Percentiles rank a stretch among this genome's conserved stretches.
Evolutionary conservation across 2,797 vertebrate genomes (phyloP).

Genomic region (Australoheros facetus): DNA sequence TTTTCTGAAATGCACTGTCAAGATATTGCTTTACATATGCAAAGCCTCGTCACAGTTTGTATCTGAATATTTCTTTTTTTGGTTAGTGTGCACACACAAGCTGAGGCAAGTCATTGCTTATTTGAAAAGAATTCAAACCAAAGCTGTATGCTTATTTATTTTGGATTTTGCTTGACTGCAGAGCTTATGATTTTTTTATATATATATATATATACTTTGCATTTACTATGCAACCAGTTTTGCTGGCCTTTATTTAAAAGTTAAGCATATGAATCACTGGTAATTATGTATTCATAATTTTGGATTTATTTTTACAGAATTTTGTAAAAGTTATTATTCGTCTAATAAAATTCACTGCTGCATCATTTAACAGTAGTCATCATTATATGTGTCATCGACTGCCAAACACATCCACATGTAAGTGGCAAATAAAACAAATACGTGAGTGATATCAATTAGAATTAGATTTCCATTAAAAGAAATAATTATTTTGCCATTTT

Average conservation of each 20-base stretch:
- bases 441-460: background rate
- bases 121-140: constrained; percentile 51
- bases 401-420: background rate
- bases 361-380: background rate
- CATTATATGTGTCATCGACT: background rate
- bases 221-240: constrained; percentile 23
- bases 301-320: constrained; percentile 36
- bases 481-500: background rate
- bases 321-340: constrained; percentile 52
- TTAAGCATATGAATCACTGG: constrained; percentile 20
- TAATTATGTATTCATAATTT: constrained; percentile 47
- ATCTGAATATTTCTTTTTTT: constrained; percentile 11
- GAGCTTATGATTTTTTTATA: constrained; percentile 20
- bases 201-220: constrained; percentile 40
- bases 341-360: constrained; percentile 57
- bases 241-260: constrained; percentile 41
- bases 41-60: constrained; percentile 18
- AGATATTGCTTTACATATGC: constrained; percentile 18
- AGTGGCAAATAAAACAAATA: background rate
- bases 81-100: constrained; percentile 13
- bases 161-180: constrained; percentile 33
- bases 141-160: constrained; percentile 74
- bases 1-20: constrained; percentile 33
- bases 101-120: constrained; percentile 20
- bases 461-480: background rate